A percentile compares a stretch with the other conserved stretches of the same genome.
Evolutionary conservation across 1,140 invertebrate genomes (phyloP).

Genomic region (Cyclargus thomasi): DNA sequence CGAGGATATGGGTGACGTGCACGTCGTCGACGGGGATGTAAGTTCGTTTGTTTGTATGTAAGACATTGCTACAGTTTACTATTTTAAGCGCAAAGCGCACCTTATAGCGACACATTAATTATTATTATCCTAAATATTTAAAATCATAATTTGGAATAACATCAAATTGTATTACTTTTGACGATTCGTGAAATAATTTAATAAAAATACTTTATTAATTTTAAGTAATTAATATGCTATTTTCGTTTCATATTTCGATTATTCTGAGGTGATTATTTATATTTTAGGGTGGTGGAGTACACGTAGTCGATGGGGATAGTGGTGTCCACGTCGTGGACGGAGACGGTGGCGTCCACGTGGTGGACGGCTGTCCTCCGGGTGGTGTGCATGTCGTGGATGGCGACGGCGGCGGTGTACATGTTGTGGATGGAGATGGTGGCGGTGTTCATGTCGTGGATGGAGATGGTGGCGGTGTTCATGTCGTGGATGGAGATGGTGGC

Average conservation of each 20-base stretch:
- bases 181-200: no score
- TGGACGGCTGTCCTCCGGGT: conserved; percentile 17
- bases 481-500: neutral
- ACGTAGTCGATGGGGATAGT: conserved; percentile 20
- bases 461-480: neutral
- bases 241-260: no score
- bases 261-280: neutral
- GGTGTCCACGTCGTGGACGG: conserved; percentile 29
- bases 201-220: no score
- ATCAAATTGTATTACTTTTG: no score
- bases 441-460: conserved; percentile 23
- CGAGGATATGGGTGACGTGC: neutral
- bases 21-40: conserved; percentile 17
- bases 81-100: no score
- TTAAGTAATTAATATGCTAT: no score
- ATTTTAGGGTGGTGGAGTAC: conserved; percentile 14
- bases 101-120: no score
- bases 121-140: no score
- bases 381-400: conserved; percentile 24
- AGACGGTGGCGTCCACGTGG: conserved; percentile 20
- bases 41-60: neutral
- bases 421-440: neutral
- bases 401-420: conserved; percentile 12
- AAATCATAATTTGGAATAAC: no score
- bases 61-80: no score